Evolutionary conservation across 2,113 vertebrate species (phyloP), one percentile per base, ranked within the genome.

Genomic region (Mobula hypostoma): DNA sequence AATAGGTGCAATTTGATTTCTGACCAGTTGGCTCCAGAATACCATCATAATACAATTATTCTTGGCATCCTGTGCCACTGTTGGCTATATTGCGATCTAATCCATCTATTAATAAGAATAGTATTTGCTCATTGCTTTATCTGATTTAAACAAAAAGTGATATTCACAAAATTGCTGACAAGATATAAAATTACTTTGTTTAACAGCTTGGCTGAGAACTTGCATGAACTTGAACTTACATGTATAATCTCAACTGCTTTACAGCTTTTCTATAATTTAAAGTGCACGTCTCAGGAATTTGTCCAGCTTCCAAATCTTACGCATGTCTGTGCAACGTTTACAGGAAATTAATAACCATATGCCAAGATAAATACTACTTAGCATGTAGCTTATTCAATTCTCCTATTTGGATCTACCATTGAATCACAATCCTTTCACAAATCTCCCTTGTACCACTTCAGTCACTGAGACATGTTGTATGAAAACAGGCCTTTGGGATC

Each of bases 221-320:
- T 83, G 40, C 80, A 56, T 36, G 21, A 48, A 83, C 80, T 24
- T 24, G 27, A 29, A 27, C 4, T 21, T 85, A 48, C 48, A 48
- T 48, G 3, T 48, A 4, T 29, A 61, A 58, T 14, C 83, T 61
- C 48, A 87, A 11, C 11, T 61, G 9, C 61, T 27, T 27, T 61
- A 61, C 56, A 87, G 58, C 83, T 87, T 87, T 87, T 87, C 27
- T 87, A 87, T 87, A 87, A n/a, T 56, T 87, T 11, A 27, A 29
- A 9, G 29, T 58, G 58, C 14, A 24, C 7, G 11, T 63, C 83
- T 87, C 56, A 61, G 27, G 48, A 61, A 27, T 56, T 61, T n/a
- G 11, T 87, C 11, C 56, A 87, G 56, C 11, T 87, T 87, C 80
- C 80, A 56, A 48, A 56, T 36, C 48, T 48, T 21, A 1, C 36